These are phyloP conservation scores for Chelonoidis abingdonii DNA, from an alignment of 2,113 vertebrate genomes.

Conservation along the genomic window DNA sequence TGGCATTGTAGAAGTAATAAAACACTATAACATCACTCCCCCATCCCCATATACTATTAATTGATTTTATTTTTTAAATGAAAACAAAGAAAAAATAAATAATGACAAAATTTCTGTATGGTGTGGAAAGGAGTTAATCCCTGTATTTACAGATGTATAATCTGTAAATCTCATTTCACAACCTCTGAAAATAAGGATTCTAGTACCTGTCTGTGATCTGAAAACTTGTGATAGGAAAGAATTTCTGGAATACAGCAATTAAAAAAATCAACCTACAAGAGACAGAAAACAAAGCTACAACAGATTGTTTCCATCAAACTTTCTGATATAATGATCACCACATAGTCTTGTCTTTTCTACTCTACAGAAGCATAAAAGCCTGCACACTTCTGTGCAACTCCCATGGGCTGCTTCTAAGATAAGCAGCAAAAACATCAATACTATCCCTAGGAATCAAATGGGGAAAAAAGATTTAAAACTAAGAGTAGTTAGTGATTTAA, in stretches of 20 bases:
- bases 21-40: neutral
- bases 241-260: neutral
- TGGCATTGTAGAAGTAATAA: neutral
- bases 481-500: accelerated
- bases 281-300: neutral
- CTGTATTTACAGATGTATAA: neutral
- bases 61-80: neutral
- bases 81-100: neutral
- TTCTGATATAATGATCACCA: neutral
- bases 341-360: neutral
- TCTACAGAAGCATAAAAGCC: neutral
- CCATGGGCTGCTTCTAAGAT: neutral
- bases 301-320: neutral
- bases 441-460: neutral
- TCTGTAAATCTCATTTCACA: neutral
- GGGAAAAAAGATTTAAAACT: neutral
- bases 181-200: neutral
- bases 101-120: neutral
- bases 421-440: neutral
- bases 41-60: neutral
- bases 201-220: neutral
- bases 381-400: neutral
- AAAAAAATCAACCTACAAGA: neutral
- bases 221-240: neutral
- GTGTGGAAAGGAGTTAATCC: neutral